Conservation (phyloP, 2,888 invertebrate genomes). For the Junonia oenone region DNA sequence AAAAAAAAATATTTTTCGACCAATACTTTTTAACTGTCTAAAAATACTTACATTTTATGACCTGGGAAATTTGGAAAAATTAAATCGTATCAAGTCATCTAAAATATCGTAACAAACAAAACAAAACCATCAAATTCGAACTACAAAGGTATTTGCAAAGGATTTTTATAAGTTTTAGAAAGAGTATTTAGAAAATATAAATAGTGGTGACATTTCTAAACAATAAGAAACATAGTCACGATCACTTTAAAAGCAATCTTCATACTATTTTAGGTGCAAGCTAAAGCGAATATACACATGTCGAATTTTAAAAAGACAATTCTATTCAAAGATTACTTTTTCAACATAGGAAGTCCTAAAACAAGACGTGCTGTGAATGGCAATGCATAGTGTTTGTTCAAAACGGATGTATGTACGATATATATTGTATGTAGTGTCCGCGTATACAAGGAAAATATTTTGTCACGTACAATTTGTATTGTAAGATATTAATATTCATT, state of each 20-base stretch:
- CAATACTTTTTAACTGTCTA: no score
- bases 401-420: slow-evolving; percentile 17
- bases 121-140: no score
- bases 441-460: neutral
- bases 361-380: slow-evolving; percentile 22
- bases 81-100: no score
- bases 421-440: neutral
- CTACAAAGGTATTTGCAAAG: no score
- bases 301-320: slow-evolving; percentile 22
- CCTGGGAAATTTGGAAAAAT: no score
- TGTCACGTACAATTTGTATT: neutral
- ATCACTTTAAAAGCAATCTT: slow-evolving; percentile 1
- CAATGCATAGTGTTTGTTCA: slow-evolving; percentile 15
- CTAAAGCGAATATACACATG: slow-evolving; percentile 18
- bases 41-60: no score
- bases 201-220: neutral
- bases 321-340: slow-evolving; percentile 24
- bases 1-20: neutral
- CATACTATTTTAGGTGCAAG: slow-evolving; percentile 9
- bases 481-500: neutral
- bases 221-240: neutral
- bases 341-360: slow-evolving; percentile 26
- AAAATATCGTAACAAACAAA: no score
- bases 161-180: no score
- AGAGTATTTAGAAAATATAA: neutral